Evolutionary conservation across 2,888 invertebrate species (phyloP).

Genomic region (Drosophila leonis): DNA sequence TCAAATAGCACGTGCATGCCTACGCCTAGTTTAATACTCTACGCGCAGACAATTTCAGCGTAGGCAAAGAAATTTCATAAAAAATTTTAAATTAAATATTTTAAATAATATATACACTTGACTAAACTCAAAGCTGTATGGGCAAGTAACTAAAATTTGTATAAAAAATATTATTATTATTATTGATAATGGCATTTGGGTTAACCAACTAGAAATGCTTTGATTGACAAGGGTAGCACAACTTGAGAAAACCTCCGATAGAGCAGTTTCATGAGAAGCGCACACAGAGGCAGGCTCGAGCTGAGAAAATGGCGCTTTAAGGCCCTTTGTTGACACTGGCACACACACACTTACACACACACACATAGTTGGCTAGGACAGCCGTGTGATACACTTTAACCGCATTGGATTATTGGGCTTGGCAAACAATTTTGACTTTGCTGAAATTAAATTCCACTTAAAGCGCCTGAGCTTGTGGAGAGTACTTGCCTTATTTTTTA

Average conservation of each 20-base stretch:
- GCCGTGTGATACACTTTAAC: constrained; percentile 45
- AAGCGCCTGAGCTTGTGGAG: constrained; percentile 4
- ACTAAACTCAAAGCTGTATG: neutral
- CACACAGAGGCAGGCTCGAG: constrained; percentile 21
- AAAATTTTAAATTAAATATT: neutral
- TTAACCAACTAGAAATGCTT: neutral
- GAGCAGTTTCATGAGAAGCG: constrained; percentile 12
- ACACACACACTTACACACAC: constrained; percentile 20
- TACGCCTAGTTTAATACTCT: constrained; percentile 28
- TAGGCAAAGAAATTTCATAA: neutral
- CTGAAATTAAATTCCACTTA: constrained; percentile 59
- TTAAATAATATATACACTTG: neutral
- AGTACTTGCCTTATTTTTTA: constrained; percentile 4
- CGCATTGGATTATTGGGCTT: constrained; percentile 69
- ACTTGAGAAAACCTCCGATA: constrained; percentile 8
- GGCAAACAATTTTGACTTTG: constrained; percentile 61
- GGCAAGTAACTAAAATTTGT: neutral
- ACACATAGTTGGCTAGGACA: neutral
- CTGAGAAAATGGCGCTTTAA: constrained; percentile 50
- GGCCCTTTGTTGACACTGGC: constrained; percentile 54
- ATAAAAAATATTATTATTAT: no score
- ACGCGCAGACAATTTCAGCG: no score
- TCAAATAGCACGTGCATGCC: neutral
- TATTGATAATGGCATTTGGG: neutral
- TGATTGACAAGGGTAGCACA: constrained; percentile 25